Evolutionary conservation across 2,888 invertebrate genomes (phyloP).

Genomic region (Nymphalis urticae): DNA sequence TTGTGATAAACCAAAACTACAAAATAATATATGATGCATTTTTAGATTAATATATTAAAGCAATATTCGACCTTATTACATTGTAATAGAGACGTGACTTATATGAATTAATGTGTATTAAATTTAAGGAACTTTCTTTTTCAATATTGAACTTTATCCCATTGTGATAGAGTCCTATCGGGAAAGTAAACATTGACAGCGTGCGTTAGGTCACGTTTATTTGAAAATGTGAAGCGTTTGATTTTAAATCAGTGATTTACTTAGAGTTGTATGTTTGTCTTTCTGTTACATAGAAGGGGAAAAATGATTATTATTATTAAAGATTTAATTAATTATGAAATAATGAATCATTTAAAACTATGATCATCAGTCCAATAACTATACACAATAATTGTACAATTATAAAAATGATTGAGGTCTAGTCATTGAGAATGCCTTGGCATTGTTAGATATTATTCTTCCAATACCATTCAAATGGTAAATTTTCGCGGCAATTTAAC

Average conservation of each 20-base stretch:
- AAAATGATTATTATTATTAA: too few relatives aligned
- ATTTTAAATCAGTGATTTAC: slow-evolving; percentile 1
- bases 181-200: slow-evolving; percentile 1
- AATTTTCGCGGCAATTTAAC: too few relatives aligned
- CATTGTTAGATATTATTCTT: too few relatives aligned
- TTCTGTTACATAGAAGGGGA: slow-evolving; percentile 15
- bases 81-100: not conserved
- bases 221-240: slow-evolving; percentile 13
- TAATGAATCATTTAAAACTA: not conserved
- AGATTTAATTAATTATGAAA: too few relatives aligned
- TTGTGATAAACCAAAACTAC: slow-evolving; percentile 7
- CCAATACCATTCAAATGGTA: too few relatives aligned
- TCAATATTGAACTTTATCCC: slow-evolving; percentile 7
- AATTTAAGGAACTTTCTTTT: not conserved
- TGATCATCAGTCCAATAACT: not conserved
- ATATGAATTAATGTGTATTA: not conserved
- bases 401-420: too few relatives aligned
- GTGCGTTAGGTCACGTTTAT: slow-evolving; percentile 26
- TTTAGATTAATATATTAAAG: not conserved
- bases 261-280: slow-evolving; percentile 1
- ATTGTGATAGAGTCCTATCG: not conserved
- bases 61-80: not conserved
- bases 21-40: not conserved
- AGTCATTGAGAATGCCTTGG: too few relatives aligned
- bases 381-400: too few relatives aligned